These are phyloP conservation scores for Rhabdomys dilectus DNA, from an alignment of 2,113 vertebrate genomes.

Conservation along the genomic window DNA sequence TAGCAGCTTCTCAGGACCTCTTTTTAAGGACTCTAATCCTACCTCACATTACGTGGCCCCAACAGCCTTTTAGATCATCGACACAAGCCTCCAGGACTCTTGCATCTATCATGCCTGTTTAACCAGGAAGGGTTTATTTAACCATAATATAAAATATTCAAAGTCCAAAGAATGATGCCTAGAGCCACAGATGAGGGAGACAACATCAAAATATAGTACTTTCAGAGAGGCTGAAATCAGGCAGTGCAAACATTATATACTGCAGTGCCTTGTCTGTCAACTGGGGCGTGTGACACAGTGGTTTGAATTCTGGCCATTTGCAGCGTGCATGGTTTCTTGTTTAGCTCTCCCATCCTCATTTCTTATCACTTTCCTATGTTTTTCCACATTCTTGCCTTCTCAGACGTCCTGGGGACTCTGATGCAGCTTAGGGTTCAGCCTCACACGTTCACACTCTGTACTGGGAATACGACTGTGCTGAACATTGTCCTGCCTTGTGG, in stretches of 20 bases:
- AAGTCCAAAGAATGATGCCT: background rate
- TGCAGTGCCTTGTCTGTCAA: background rate
- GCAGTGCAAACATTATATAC: background rate
- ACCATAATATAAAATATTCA: background rate
- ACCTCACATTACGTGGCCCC: background rate
- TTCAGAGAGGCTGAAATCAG: too few relatives aligned
- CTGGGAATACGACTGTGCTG: too few relatives aligned
- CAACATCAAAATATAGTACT: background rate
- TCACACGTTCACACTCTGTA: accelerated
- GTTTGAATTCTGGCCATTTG: background rate
- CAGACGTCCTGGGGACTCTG: background rate
- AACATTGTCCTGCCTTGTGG: too few relatives aligned
- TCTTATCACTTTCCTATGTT: background rate
- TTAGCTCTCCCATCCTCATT: background rate
- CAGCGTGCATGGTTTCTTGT: background rate
- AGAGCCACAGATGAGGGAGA: background rate
- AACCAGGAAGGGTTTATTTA: background rate
- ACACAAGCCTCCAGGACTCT: background rate
- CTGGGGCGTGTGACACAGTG: background rate
- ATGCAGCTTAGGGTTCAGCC: background rate
- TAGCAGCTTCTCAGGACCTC: background rate
- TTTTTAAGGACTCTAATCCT: background rate
- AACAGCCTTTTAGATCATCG: background rate
- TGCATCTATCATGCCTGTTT: too few relatives aligned
- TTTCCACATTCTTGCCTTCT: background rate